Evolutionary conservation across 2,888 invertebrate species (phyloP).

Genomic region (Xylota sylvarum): DNA sequence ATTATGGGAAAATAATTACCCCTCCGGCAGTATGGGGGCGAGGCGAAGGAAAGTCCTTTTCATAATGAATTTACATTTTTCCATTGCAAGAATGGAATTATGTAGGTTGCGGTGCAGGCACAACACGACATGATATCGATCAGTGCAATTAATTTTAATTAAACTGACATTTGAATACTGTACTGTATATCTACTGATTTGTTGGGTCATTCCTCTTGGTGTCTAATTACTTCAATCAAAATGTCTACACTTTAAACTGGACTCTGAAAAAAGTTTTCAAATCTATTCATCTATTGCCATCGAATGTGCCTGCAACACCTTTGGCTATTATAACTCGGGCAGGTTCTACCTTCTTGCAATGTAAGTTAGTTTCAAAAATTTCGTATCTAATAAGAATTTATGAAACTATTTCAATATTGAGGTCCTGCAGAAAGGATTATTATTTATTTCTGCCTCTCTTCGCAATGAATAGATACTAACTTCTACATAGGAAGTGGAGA

Average conservation of each 20-base stretch:
- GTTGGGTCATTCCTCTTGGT: background rate
- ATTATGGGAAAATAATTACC: constrained; percentile 36
- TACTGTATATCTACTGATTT: background rate
- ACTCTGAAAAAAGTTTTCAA: too few species aligned
- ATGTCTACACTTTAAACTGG: too few species aligned
- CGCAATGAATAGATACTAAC: background rate
- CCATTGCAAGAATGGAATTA: background rate
- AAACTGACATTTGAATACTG: constrained; percentile 29
- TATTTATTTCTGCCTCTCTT: background rate
- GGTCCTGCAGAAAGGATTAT: constrained; percentile 5
- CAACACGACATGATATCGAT: constrained; percentile 4
- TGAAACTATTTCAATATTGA: constrained; percentile 18
- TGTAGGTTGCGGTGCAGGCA: background rate
- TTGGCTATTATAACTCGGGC: background rate
- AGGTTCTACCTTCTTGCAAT: background rate
- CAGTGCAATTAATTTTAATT: constrained; percentile 49
- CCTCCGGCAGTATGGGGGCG: background rate
- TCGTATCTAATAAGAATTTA: background rate
- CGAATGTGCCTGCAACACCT: background rate
- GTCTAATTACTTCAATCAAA: background rate
- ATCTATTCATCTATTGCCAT: too few species aligned
- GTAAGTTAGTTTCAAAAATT: background rate
- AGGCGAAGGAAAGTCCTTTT: background rate
- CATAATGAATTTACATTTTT: background rate
- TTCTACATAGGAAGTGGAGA: background rate